These are phyloP conservation scores for Aleiodes alternator DNA, from an alignment of 2,888 invertebrate species.

Conservation along the genomic window DNA sequence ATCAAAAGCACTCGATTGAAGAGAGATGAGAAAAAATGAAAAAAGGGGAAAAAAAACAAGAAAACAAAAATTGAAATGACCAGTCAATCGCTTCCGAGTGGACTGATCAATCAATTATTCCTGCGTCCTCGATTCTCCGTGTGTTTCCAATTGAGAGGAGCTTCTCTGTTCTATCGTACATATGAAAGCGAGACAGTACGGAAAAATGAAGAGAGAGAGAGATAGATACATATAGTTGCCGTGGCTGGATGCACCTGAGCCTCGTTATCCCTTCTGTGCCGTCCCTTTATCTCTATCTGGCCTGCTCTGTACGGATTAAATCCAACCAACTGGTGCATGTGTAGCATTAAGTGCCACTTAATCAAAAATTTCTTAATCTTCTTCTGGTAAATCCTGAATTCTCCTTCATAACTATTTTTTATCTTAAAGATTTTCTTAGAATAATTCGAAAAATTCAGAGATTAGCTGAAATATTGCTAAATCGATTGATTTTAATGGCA, in stretches of 20 bases:
- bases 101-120: conserved; percentile 32
- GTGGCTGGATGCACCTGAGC: conserved; percentile 26
- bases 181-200: background rate
- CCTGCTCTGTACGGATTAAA: conserved; percentile 16
- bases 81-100: conserved; percentile 3
- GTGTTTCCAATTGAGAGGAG: background rate
- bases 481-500: too few relatives aligned
- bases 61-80: conserved; percentile 17
- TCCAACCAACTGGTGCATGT: conserved; percentile 25
- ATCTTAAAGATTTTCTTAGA: background rate
- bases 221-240: background rate
- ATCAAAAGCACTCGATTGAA: too few relatives aligned
- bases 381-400: background rate
- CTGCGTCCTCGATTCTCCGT: background rate
- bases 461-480: too few relatives aligned
- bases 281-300: conserved; percentile 29
- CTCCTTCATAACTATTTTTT: background rate
- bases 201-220: background rate
- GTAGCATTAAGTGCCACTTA: conserved; percentile 15
- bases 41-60: background rate
- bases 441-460: too few relatives aligned
- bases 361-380: conserved; percentile 6
- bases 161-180: conserved; percentile 7
- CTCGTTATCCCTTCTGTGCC: conserved; percentile 24
- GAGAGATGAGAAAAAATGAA: too few relatives aligned